These are phyloP conservation scores for Haliclona indistincta DNA, from an alignment of 37 sponge, comb jelly and placozoan species.

Conservation along the genomic window DNA sequence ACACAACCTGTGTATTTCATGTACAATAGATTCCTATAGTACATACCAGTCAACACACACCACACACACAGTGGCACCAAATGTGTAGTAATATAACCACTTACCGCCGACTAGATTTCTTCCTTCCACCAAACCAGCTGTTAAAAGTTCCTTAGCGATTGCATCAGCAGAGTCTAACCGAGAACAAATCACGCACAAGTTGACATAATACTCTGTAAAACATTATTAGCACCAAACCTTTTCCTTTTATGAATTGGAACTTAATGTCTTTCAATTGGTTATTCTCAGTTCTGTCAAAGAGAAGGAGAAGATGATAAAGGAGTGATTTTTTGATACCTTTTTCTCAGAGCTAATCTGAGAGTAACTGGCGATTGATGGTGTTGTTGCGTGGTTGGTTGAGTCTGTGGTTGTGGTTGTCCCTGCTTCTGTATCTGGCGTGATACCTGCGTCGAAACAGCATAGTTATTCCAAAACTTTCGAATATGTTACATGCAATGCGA, in stretches of 20 bases:
- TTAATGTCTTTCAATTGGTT: constrained; percentile 88
- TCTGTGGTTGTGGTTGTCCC: too few relatives aligned
- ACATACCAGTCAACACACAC: not conserved
- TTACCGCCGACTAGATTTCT: constrained; percentile 62
- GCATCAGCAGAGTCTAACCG: constrained; percentile 58
- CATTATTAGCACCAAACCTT: constrained; percentile 36
- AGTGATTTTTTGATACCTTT: constrained; percentile 29
- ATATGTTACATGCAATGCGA: too few relatives aligned
- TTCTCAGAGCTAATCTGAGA: constrained; percentile 58
- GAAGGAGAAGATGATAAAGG: not conserved
- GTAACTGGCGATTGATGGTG: too few relatives aligned
- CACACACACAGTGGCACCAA: not conserved
- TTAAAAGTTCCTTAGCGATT: constrained; percentile 66
- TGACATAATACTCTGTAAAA: too few relatives aligned
- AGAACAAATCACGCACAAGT: not conserved
- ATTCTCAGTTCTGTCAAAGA: constrained; percentile 53
- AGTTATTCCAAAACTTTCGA: too few relatives aligned
- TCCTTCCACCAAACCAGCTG: constrained; percentile 61
- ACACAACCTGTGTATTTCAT: too few relatives aligned
- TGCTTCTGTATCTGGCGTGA: too few relatives aligned
- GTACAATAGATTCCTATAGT: not conserved
- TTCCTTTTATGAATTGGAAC: constrained; percentile 66
- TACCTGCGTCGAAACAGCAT: too few relatives aligned
- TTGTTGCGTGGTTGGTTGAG: too few relatives aligned
- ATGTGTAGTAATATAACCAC: not conserved